A percentile compares a stretch with the other conserved stretches of the same genome.
Evolutionary conservation across 2,113 vertebrate genomes (phyloP).

Genomic region (Phyllostomus hastatus): DNA sequence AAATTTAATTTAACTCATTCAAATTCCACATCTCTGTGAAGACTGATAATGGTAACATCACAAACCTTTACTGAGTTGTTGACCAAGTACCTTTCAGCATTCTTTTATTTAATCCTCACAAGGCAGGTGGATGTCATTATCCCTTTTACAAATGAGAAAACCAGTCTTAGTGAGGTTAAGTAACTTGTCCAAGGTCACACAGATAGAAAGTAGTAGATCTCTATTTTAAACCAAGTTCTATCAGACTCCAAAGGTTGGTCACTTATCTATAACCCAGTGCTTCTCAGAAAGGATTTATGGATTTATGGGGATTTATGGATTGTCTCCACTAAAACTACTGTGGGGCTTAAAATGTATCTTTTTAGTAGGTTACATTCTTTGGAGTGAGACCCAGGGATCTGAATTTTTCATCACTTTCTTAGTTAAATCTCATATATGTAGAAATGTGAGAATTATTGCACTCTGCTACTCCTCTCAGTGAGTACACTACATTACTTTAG

Average conservation of each 20-base stretch:
- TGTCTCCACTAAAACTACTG: not conserved
- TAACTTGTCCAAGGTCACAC: not conserved
- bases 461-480: not conserved
- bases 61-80: not conserved
- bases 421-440: not conserved
- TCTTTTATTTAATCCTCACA: not conserved
- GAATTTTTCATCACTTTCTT: slow-evolving; percentile 6
- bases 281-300: not conserved
- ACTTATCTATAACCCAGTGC: not conserved
- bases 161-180: not conserved
- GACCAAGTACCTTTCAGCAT: not conserved
- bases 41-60: not conserved
- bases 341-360: not conserved
- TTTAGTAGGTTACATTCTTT: not conserved
- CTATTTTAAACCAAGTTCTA: not conserved
- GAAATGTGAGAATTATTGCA: not conserved
- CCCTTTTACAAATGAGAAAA: not conserved
- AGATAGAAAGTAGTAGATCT: not conserved
- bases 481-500: not conserved
- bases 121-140: not conserved
- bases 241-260: not conserved
- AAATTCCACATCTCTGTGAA: not conserved
- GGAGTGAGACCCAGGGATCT: not conserved
- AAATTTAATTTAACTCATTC: slow-evolving; percentile 25
- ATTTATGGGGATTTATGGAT: not conserved